phyloP scores from a whole-genome alignment of 2,888 invertebrate genomes.

The Dendrolimus pini region DNA sequence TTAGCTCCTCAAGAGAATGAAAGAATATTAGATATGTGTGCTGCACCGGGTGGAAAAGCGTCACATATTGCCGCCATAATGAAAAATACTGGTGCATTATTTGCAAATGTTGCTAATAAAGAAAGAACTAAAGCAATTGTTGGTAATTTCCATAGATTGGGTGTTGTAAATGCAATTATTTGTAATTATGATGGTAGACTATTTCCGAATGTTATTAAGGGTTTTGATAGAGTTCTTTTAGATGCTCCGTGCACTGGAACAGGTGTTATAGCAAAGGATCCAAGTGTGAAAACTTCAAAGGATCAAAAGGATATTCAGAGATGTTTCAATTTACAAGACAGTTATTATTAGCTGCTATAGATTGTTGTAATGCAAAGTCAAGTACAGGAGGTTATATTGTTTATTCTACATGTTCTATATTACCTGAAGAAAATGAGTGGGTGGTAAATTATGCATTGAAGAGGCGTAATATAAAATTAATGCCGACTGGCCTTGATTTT shows the following conservation, averaged over 20 bases:
- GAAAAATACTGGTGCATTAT: constrained; percentile 97
- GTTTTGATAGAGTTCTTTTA: constrained; percentile 95
- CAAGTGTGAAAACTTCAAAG: constrained; percentile 95
- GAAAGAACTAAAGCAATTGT: constrained; percentile 94
- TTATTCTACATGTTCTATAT: constrained; percentile 98
- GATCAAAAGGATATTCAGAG: constrained; percentile 93
- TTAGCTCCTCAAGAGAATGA: constrained; percentile 97
- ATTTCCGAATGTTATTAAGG: constrained; percentile 88
- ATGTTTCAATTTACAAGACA: constrained; percentile 95
- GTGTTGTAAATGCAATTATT: constrained; percentile 95
- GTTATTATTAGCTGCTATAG: constrained; percentile 96
- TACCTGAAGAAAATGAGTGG: constrained; percentile 99
- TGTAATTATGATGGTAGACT: constrained; percentile 93
- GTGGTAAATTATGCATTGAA: constrained; percentile 97
- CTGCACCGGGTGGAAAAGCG: constrained; percentile 99
- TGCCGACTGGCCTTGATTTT: constrained; percentile 95
- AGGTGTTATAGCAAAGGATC: constrained; percentile 98
- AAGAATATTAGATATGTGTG: constrained; percentile 95
- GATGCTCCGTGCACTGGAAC: constrained; percentile 99
- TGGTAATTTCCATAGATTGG: constrained; percentile 97
- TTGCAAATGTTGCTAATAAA: constrained; percentile 96
- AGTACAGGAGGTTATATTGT: constrained; percentile 95
- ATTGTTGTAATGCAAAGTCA: constrained; percentile 95
- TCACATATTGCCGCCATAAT: constrained; percentile 98
- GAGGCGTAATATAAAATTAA: constrained; percentile 94